These are phyloP conservation scores for Dipodomys merriami DNA, from an alignment of 2,113 vertebrate species.

Conservation along the genomic window DNA sequence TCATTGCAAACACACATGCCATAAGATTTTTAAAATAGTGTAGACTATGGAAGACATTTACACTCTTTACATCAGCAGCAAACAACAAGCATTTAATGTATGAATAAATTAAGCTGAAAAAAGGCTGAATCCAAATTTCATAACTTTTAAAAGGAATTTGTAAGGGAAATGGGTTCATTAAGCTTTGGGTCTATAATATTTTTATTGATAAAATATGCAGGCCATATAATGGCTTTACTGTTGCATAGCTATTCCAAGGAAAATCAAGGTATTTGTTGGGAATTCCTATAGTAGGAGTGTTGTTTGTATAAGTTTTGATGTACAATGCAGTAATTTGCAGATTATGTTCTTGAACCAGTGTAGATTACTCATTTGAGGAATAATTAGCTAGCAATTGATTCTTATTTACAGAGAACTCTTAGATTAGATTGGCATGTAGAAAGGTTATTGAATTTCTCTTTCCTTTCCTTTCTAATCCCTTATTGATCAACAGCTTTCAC, in stretches of 20 bases:
- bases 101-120: background rate
- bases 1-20: background rate
- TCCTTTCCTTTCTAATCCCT: too few species aligned
- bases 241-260: conserved; percentile 30
- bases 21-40: background rate
- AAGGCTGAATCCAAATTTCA: conserved; percentile 58
- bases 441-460: conserved; percentile 29
- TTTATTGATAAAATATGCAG: conserved; percentile 60
- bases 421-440: background rate
- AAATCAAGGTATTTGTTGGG: conserved; percentile 39
- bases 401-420: background rate
- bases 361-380: background rate
- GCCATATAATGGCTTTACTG: conserved; percentile 23
- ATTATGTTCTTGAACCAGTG: background rate
- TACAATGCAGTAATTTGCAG: background rate
- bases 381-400: background rate
- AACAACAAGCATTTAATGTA: conserved; percentile 43
- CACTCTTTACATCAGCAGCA: conserved; percentile 12
- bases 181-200: conserved; percentile 64
- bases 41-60: conserved; percentile 41
- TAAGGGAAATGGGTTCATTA: conserved; percentile 55
- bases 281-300: conserved; percentile 1
- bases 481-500: too few species aligned
- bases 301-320: background rate
- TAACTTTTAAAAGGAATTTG: conserved; percentile 58